Evolutionary conservation across 2,113 vertebrate genomes (phyloP).

Genomic region (Fregata magnificens): DNA sequence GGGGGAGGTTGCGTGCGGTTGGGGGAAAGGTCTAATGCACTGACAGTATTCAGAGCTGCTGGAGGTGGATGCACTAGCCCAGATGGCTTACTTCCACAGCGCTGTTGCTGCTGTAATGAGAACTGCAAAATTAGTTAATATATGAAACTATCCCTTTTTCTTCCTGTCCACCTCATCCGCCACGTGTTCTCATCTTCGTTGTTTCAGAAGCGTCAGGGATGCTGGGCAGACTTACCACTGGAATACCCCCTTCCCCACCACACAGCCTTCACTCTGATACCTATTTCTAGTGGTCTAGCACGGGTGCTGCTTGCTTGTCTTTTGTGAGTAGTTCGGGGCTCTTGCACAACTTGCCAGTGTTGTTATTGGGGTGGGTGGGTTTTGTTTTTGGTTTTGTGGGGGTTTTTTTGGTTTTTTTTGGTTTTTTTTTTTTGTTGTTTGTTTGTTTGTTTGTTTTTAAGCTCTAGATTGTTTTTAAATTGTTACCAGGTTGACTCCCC

Average conservation of each 20-base stretch:
- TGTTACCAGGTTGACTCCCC: not conserved
- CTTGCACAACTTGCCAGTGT: conserved; percentile 39
- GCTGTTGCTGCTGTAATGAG: conserved; percentile 51
- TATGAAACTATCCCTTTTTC: not conserved
- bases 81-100: conserved; percentile 32
- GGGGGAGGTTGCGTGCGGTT: not conserved
- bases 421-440: not conserved
- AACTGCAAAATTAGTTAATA: conserved; percentile 37
- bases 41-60: conserved; percentile 41
- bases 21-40: conserved; percentile 25
- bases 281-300: conserved; percentile 3
- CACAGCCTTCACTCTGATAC: not conserved
- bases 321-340: conserved; percentile 38
- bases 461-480: not conserved
- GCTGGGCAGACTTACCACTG: conserved; percentile 38
- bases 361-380: not conserved
- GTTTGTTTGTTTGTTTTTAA: no score
- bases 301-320: conserved; percentile 25
- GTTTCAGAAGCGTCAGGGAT: not conserved
- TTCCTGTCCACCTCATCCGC: not conserved
- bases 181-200: not conserved
- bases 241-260: conserved; percentile 4
- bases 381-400: no score
- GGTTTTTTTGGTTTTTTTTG: no score
- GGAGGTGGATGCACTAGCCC: conserved; percentile 50